Evolutionary conservation across 2,797 vertebrate genomes (phyloP).

Genomic region (Typhlichthys eigenmanni): DNA sequence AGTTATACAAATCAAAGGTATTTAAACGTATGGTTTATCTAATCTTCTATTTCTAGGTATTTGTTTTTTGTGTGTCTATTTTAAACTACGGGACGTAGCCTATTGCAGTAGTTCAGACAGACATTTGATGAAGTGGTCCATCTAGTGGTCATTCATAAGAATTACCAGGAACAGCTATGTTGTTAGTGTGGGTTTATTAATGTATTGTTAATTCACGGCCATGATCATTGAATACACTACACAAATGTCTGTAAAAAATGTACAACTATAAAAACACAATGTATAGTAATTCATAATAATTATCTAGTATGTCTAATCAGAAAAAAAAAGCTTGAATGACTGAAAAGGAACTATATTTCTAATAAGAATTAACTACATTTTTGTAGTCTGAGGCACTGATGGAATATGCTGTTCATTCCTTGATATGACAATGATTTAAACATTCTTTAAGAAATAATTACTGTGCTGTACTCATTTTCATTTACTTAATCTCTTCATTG

Average conservation of each 20-base stretch:
- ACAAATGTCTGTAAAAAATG: too few species aligned
- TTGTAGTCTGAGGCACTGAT: conserved; percentile 30
- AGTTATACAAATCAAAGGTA: background rate
- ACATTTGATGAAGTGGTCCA: conserved; percentile 57
- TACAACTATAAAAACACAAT: too few species aligned
- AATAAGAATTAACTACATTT: background rate
- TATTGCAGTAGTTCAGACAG: background rate
- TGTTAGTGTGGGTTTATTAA: too few species aligned
- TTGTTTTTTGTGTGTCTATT: too few species aligned
- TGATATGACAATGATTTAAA: conserved; percentile 58
- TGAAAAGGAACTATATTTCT: too few species aligned
- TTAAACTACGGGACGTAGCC: background rate
- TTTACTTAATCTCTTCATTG: too few species aligned
- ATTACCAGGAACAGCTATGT: conserved; percentile 15
- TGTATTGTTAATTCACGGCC: too few species aligned
- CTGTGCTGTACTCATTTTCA: conserved; percentile 3
- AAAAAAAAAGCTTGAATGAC: background rate
- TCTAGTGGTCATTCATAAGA: conserved; percentile 66
- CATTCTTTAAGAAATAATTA: conserved; percentile 57
- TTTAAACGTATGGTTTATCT: background rate
- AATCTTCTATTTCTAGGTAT: background rate
- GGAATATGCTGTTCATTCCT: conserved; percentile 33
- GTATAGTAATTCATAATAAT: too few species aligned
- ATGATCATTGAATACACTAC: too few species aligned
- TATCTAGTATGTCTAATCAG: too few species aligned